Base-by-base conservation (phyloP, 1,140 invertebrate species). In the Anthonomus grandis region DNA sequence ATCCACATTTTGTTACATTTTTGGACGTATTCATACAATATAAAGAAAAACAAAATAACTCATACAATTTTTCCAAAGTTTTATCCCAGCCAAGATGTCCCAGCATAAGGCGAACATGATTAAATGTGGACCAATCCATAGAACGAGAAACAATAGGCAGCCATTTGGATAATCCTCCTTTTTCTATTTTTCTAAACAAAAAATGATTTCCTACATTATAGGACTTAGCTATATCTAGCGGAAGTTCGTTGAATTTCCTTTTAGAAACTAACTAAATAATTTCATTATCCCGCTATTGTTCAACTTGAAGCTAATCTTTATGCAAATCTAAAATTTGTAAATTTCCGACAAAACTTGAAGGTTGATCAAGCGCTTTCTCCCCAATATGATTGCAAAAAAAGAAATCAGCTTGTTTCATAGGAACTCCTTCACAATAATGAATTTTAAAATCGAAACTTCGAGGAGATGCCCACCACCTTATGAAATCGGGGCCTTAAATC, bases 401-500 rank as follows among this genome's bases (percentile, higher is more conserved):
- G 44, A 60, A 65, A 44, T 62, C 54, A 47, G 55, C 69, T 59
- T 71, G 68, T 4, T 56, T 27, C 60, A 72, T 66, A 31, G 53
- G 60, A 57, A 69, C 51, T 39, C 62, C 21, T 1, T 67, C 18
- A 38, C 37, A 15, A 38, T 38, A 38, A 5, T 38, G 37, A 8
- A 38, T 38, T 4, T 38, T 15, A 27, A 70, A 69, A 31, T 70
- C 61, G 18, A 68, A 67, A 6, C 61, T 18, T 56, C 72, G 65
- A 54, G 67, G 52, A 58, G 42, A 67, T 4, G 64, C 56, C 65
- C 68, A 72, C 66, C 70, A 73, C 19, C n/a, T 67, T 48, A 44
- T 73, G 64, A 1, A 64, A 69, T 19, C 69, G 41, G 0, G 72
- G 70, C 0, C 55, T 59, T 54, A 74, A 61, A 61, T 70, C 54